These are phyloP conservation scores for Anniella stebbinsi DNA, from an alignment of 2,797 vertebrate genomes.

Conservation along the genomic window DNA sequence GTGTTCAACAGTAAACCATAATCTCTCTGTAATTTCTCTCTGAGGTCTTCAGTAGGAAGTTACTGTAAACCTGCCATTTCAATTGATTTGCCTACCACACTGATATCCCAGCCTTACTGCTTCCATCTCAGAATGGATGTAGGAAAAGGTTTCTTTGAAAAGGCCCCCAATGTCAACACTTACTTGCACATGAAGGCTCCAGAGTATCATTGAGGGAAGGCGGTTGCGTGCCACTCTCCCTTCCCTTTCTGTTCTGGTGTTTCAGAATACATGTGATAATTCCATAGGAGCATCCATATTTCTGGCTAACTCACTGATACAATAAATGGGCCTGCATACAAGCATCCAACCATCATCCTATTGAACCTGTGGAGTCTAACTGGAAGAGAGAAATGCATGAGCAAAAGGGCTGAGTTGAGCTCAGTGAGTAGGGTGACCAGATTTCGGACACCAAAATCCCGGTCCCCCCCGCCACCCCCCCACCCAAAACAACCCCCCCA, in stretches of 20 bases:
- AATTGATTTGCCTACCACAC: background rate
- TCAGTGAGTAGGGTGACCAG: no score
- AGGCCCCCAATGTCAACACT: background rate
- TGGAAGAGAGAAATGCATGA: background rate
- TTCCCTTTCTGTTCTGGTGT: background rate
- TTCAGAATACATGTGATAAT: background rate
- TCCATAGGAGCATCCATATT: background rate
- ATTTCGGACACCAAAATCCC: no score
- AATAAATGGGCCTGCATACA: no score
- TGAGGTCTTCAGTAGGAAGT: background rate
- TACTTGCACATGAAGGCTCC: background rate
- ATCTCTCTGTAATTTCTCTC: background rate
- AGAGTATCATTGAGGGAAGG: background rate
- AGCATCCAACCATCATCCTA: no score
- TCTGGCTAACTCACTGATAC: background rate
- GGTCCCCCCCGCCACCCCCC: no score
- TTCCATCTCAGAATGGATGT: background rate
- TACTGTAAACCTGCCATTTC: background rate
- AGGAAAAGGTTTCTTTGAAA: background rate
- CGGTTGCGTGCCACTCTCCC: background rate
- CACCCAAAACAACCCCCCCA: no score
- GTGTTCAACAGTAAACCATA: accelerated
- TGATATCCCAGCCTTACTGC: background rate
- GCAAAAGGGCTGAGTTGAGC: background rate
- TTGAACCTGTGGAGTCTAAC: background rate